Evolutionary conservation across 2,113 vertebrate species (phyloP).

Genomic region (Labeo catla): DNA sequence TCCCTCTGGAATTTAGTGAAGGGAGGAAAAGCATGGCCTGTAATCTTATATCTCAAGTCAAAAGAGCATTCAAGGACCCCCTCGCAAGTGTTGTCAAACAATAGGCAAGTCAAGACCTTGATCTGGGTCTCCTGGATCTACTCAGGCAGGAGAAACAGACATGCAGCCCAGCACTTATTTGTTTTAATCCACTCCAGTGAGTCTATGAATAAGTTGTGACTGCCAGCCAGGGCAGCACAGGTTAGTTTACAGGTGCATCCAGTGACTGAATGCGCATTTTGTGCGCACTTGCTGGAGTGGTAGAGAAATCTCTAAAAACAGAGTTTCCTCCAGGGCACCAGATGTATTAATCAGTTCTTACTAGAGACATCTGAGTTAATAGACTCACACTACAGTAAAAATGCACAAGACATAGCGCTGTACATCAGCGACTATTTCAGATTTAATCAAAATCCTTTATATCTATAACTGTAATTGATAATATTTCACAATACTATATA

Average conservation of each 20-base stretch:
- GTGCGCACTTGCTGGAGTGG: background rate
- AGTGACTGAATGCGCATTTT: background rate
- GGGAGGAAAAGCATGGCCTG: slow-evolving; percentile 54
- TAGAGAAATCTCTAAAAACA: slow-evolving; percentile 3
- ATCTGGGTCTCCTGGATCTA: slow-evolving; percentile 44
- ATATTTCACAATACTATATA: background rate
- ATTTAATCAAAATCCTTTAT: background rate
- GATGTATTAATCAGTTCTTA: slow-evolving; percentile 1
- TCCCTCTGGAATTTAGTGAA: slow-evolving; percentile 64
- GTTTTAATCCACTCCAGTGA: slow-evolving; percentile 47
- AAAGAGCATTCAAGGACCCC: slow-evolving; percentile 55
- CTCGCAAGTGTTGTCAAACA: slow-evolving; percentile 61
- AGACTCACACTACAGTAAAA: background rate
- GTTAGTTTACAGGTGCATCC: slow-evolving; percentile 17
- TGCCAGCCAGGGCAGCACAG: background rate
- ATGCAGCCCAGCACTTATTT: slow-evolving; percentile 51
- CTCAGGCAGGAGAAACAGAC: slow-evolving; percentile 45
- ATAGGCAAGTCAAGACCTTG: slow-evolving; percentile 50
- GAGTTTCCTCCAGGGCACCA: background rate
- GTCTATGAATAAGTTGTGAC: slow-evolving; percentile 19
- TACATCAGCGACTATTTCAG: background rate
- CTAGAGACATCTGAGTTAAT: background rate
- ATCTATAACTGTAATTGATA: background rate
- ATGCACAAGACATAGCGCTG: background rate
- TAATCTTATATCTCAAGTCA: slow-evolving; percentile 57